phyloP scores from a whole-genome alignment of 2,888 invertebrate genomes.

The Aphelenchoides bicaudatus region DNA sequence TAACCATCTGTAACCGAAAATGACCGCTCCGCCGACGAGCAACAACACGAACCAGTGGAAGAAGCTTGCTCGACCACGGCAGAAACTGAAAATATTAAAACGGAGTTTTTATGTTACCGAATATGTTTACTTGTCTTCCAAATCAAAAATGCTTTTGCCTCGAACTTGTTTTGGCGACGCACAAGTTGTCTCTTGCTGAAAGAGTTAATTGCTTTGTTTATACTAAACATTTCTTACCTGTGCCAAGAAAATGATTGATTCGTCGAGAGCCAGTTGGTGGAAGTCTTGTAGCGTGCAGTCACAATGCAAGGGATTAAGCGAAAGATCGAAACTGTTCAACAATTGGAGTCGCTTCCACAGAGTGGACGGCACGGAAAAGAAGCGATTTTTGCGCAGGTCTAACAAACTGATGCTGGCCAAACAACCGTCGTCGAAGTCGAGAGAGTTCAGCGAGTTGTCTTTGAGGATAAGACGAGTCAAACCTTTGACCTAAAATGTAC shows the following conservation, averaged over 20 bases:
- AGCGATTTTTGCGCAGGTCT: conserved; percentile 34
- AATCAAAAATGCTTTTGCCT: conserved; percentile 31
- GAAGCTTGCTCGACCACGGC: conserved; percentile 15
- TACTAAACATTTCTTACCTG: conserved; percentile 30
- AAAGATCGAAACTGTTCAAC: conserved; percentile 38
- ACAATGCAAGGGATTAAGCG: conserved; percentile 42
- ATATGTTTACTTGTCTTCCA: conserved; percentile 26
- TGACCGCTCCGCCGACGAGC: conserved; percentile 9
- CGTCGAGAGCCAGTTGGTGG: conserved; percentile 33
- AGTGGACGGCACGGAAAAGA: conserved; percentile 32
- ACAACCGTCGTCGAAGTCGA: conserved; percentile 36
- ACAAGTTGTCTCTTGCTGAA: conserved; percentile 37
- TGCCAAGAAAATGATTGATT: conserved; percentile 38
- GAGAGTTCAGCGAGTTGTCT: conserved; percentile 34
- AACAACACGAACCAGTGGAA: conserved; percentile 25
- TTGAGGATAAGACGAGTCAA: conserved; percentile 34
- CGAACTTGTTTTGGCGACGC: conserved; percentile 28
- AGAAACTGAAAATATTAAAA: no score
- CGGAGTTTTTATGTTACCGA: no score
- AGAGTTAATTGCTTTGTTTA: not conserved
- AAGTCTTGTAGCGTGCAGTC: conserved; percentile 35
- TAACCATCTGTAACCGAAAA: conserved; percentile 17
- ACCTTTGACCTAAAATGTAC: conserved; percentile 37
- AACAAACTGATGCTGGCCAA: conserved; percentile 32
- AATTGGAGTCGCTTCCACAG: conserved; percentile 40